These are phyloP conservation scores for Paradoxurus hermaphroditus DNA, from an alignment of 2,113 vertebrate genomes.

Conservation along the genomic window DNA sequence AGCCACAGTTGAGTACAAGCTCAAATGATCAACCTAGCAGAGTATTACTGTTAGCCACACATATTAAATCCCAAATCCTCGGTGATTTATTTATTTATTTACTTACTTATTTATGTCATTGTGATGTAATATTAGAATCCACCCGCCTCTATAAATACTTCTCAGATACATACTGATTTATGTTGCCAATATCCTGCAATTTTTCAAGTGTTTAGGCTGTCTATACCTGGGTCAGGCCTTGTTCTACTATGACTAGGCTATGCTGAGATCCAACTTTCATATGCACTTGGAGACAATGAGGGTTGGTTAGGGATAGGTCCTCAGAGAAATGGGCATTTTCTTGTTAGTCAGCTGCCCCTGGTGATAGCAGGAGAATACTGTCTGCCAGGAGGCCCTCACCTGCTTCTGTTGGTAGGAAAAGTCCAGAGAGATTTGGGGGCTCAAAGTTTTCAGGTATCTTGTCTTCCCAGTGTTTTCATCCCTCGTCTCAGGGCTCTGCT, in stretches of 20 bases:
- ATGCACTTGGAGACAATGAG: background rate
- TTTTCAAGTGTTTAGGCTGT: background rate
- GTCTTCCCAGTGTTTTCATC: background rate
- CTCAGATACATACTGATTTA: background rate
- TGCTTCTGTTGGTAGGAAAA: background rate
- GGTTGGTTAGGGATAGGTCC: too few relatives aligned
- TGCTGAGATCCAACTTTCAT: background rate
- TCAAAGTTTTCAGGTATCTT: background rate
- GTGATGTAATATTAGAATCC: background rate
- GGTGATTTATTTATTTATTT: background rate
- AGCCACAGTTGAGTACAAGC: background rate
- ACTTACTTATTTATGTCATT: background rate
- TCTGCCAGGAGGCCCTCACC: background rate
- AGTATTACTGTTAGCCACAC: background rate
- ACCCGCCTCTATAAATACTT: background rate
- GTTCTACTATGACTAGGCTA: background rate
- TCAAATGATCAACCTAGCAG: background rate
- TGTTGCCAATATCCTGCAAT: background rate
- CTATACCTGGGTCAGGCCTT: background rate
- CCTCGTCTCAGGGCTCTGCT: background rate
- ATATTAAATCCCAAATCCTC: background rate
- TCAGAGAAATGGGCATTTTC: background rate
- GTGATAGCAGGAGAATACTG: background rate
- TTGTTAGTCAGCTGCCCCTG: background rate
- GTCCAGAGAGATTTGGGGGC: background rate